Evolutionary conservation across 2,888 invertebrate genomes (phyloP), one percentile per base, ranked within the genome.

Genomic region (Caenorhabditis sulstoni): DNA sequence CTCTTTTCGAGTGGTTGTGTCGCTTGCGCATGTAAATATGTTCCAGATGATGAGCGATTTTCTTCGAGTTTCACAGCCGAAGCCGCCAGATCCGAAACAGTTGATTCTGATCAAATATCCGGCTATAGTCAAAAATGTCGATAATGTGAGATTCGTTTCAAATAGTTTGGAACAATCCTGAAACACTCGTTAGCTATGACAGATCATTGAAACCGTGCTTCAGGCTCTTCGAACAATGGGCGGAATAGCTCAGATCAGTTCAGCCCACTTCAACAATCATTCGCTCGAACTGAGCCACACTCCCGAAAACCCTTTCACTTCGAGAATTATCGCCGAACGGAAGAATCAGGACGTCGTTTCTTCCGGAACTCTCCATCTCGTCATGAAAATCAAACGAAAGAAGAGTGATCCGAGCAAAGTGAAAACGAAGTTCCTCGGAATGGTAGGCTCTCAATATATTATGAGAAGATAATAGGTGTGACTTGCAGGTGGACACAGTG

Each of bases 291-390:
- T 89, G 23, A 83, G 83, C 16, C 86, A 86, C 67, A 87, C 84
- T 3, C 87, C 87, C 2, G 82, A 84, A 7, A 89, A 89, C 74
- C 83, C 85, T 14, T 89, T 85, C 61, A 82, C 88, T 3, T 85
- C 83, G 45, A 73, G 81, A 23, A 59, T 94, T 88, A 53, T 81
- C 47, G 80, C 87, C 0, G 88, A 89, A 41, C 61, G 80, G 35
- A 85, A 81, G 44, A 66, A 37, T 14, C 84, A 85, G 47, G 62
- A 77, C 16, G 73, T 65, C 52, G 81, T 86, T 2, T 81, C 85
- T n/a, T 87, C 86, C 12, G 88, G 88, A 44, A 82, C 83, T 8
- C 47, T 87, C 16, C 79, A 86, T 35, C 55, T 88, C 18, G 87
- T 87, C 3, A 80, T 88, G 65, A 85, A 82, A 39, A 57, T 88